Conservation (phyloP, 1,140 invertebrate species). For the Pygmarrhopalites habei region DNA sequence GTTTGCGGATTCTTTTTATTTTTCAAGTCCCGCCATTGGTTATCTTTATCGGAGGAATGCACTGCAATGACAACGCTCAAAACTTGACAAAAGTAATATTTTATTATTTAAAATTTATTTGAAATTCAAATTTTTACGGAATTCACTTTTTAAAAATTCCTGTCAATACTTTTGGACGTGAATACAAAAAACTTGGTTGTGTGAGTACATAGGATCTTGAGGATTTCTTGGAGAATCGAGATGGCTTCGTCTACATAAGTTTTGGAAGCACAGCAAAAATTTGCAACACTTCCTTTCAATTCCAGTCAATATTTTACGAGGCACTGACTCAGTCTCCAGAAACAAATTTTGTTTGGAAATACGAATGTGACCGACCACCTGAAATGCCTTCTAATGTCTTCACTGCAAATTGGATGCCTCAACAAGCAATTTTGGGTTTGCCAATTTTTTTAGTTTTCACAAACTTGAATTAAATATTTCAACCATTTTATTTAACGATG, state of each 20-base stretch:
- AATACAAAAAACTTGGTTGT: not conserved
- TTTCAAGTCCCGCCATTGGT: constrained; percentile 15
- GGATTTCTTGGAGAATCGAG: constrained; percentile 2
- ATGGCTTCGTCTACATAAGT: constrained; percentile 30
- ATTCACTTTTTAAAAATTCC: not conserved
- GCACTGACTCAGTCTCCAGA: constrained; percentile 6
- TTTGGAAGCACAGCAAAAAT: constrained; percentile 24
- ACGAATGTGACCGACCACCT: not conserved
- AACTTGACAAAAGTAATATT: constrained; percentile 8
- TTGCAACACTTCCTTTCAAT: not conserved
- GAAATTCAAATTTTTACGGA: not conserved
- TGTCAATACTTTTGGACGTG: not conserved
- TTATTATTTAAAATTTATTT: not conserved
- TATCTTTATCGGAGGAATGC: constrained; percentile 21
- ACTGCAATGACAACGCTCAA: constrained; percentile 8
- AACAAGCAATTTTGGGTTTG: constrained; percentile 34
- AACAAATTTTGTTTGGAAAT: constrained; percentile 34
- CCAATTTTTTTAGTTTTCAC: not conserved
- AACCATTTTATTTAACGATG: not conserved
- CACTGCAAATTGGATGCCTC: constrained; percentile 30
- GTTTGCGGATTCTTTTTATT: too few species aligned
- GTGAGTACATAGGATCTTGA: constrained; percentile 8
- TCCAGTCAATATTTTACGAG: constrained; percentile 19
- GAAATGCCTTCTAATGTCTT: constrained; percentile 32
- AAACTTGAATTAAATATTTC: not conserved